Evolutionary conservation across 1,140 invertebrate species (phyloP), one percentile per base, ranked within the genome.

Genomic region (Frieseomelitta varia): DNA sequence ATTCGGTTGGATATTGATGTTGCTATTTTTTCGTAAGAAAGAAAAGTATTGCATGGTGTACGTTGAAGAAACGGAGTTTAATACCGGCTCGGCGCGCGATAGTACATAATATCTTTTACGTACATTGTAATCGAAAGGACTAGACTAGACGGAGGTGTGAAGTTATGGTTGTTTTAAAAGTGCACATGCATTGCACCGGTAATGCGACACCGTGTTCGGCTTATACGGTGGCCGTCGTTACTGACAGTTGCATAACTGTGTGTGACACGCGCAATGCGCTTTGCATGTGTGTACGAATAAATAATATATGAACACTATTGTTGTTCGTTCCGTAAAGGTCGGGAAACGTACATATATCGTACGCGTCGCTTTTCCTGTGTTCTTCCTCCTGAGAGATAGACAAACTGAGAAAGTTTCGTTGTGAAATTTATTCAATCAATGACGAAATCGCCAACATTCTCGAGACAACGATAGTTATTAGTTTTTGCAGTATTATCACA

Each of bases 161-260:
- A 81, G 51, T 88, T 80, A 61, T 27, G 68, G 65, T 72, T 73
- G 84, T 89, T 88, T 86, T 79, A 72, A 75, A 85, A 87, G 86
- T 91, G n/a, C 87, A 78, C 83, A 88, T 84, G 69, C 76, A 83
- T 85, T 76, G n/a, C 79, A 39, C 61, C 24, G 47, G 85, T 87
- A 92, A 92, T 68, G 78, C 85, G 91, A 92, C 81, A 91, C 79
- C 86, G 15, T 85, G 86, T 90, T 91, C 85, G 88, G 84, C 85
- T 85, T 87, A 77, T 87, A 75, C 61, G 39, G 84, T 8, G 39
- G 2, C 51, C 81, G 63, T 75, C 67, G 34, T 56, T 79, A 53
- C 74, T 68, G 83, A 79, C 8, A 47, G 73, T 92, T 92, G 90
- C 91, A 83, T 92, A 92, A 92, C 84, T 69, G 73, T 69, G 63